Base-by-base conservation (phyloP, 2,113 vertebrate genomes). In the Cephalopterus ornatus region DNA sequence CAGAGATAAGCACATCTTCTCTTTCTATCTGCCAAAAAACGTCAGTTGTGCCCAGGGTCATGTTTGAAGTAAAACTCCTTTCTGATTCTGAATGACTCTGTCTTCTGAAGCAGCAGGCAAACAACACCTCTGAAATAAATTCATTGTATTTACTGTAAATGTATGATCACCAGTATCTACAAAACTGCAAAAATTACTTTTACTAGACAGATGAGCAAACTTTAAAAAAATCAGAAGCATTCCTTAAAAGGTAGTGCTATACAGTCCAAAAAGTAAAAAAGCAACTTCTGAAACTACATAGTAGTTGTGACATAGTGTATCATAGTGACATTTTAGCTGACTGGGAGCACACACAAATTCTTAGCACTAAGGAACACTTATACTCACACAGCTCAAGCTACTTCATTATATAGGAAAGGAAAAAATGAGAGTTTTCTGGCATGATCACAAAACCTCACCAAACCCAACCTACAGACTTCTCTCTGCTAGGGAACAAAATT, bases 401-500 rank as follows among this genome's bases (percentile, higher is more conserved):
- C 3, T 49, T 24, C 44, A 52, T 24, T 59, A 50, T 11, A 37
- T 1, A 79, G 26, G 35, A 76, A 83, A 79, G 24, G 7, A 18
- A 91, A 62, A 59, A 83, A 71, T 21, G 12, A 8, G 37, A 50
- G 7, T 27, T 88, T 75, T 6, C 28, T 23, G 19, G 37, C 5
- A 53, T 1, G 1, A 78, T 55, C 55, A 78, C 32, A 87, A 35
- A 27, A 61, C 17, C 20, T 52, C 49, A 37, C 19, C 39, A 84
- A 73, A 70, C 9, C 14, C 0, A 0, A 41, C 8, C 5, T 24
- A 68, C 10, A 73, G 27, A 47, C 12, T 33, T 33, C 19, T 23
- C 12, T n/a, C 24, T 32, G 18, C 30, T 16, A 35, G 18, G 30
- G 35, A 83, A 73, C 20, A 80, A 68, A 86, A 77, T 6, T 9